Conservation (phyloP, 2,113 vertebrate species). For the Pelmatolapia mariae region DNA sequence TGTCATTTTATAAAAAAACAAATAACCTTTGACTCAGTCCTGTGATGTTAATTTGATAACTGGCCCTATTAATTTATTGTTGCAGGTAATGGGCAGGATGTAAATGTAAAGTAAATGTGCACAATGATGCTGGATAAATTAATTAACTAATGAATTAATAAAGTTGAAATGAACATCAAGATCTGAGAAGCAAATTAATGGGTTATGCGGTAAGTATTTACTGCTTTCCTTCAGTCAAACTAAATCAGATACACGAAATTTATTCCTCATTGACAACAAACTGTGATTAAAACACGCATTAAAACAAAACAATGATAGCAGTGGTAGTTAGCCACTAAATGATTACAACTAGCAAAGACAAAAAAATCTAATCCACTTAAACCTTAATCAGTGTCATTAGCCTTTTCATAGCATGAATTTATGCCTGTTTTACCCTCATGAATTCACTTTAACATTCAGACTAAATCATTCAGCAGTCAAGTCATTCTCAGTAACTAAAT, state of each 20-base stretch:
- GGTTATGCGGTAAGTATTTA: neutral
- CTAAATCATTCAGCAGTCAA: constrained; percentile 14
- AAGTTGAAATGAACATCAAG: neutral
- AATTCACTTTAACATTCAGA: constrained; percentile 7
- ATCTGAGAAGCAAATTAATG: neutral
- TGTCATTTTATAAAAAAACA: neutral
- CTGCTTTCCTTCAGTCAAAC: neutral
- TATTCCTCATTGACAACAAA: neutral
- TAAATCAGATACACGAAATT: neutral
- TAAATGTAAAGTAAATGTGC: neutral
- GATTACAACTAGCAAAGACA: neutral
- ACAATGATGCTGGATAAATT: neutral
- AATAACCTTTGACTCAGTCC: neutral
- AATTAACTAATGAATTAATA: neutral
- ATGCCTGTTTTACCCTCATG: neutral
- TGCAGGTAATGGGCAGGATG: neutral
- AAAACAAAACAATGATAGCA: neutral
- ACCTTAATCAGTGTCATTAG: neutral
- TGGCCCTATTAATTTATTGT: accelerated
- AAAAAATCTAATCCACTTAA: neutral
- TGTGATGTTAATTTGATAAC: neutral
- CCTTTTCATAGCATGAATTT: neutral
- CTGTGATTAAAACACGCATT: accelerated
- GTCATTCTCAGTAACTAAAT: constrained; percentile 6
- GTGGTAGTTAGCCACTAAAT: neutral